Evolutionary conservation across 2,797 vertebrate genomes (phyloP).

Genomic region (Pyrocephalus nanus): DNA sequence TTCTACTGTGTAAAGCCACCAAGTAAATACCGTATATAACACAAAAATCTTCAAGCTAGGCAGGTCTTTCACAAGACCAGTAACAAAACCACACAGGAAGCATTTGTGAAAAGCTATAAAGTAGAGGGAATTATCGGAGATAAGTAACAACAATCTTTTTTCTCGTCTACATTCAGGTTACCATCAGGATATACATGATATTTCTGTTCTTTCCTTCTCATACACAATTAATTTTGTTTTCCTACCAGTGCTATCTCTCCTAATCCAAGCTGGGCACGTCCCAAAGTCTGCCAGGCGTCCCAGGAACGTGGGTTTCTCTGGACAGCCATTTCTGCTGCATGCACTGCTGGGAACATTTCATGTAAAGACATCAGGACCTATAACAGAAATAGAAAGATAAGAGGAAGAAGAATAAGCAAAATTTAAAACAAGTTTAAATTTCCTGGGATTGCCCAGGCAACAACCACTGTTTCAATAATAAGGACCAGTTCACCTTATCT

Average conservation of each 20-base stretch:
- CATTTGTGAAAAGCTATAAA: not conserved
- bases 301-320: slow-evolving; percentile 89
- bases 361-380: slow-evolving; percentile 90
- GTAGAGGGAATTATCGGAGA: not conserved
- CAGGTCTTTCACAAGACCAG: not conserved
- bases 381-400: not conserved
- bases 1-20: not conserved
- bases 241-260: slow-evolving; percentile 93
- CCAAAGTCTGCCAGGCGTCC: slow-evolving; percentile 94
- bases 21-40: not conserved
- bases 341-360: slow-evolving; percentile 93
- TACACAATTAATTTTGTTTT: not conserved
- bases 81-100: not conserved
- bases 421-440: not conserved
- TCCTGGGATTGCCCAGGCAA: not conserved
- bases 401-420: not conserved
- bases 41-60: not conserved
- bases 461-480: not conserved
- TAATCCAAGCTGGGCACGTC: slow-evolving; percentile 91
- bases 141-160: not conserved
- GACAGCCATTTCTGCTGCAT: slow-evolving; percentile 91
- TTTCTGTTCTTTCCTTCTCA: not conserved
- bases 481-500: not conserved
- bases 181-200: not conserved
- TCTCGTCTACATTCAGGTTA: not conserved